A percentile compares a stretch with the other conserved stretches of the same genome.
phyloP scores from a whole-genome alignment of 2,888 invertebrate species.

The Luperina nickerlii region DNA sequence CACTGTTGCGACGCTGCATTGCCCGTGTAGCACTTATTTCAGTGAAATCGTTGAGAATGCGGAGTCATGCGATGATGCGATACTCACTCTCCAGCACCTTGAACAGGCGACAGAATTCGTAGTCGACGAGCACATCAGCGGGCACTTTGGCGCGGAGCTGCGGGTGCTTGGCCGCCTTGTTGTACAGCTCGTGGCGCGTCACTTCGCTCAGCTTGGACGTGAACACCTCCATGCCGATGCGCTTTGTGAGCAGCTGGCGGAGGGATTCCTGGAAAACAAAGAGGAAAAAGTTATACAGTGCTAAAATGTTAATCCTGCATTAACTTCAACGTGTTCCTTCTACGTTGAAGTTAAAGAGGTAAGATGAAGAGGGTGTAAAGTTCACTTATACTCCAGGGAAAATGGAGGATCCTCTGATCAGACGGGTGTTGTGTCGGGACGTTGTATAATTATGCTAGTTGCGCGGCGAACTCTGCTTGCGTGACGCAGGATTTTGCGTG shows the following conservation, averaged over 20 bases:
- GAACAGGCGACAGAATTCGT: slow-evolving; percentile 98
- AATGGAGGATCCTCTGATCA: too few species aligned
- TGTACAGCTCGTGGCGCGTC: slow-evolving; percentile 97
- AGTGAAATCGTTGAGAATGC: too few species aligned
- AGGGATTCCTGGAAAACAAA: slow-evolving; percentile 82
- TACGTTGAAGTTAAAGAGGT: not conserved
- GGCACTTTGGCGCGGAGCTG: slow-evolving; percentile 95
- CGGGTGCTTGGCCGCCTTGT: slow-evolving; percentile 97
- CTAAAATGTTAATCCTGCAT: not conserved
- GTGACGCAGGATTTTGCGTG: too few species aligned
- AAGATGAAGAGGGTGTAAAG: too few species aligned
- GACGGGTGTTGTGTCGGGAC: not conserved
- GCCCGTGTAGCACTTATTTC: too few species aligned
- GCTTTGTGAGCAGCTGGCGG: slow-evolving; percentile 94
- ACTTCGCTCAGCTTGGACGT: slow-evolving; percentile 96
- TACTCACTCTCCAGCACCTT: slow-evolving; percentile 93
- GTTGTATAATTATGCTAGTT: too few species aligned
- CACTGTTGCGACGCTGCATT: too few species aligned
- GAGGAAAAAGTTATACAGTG: not conserved
- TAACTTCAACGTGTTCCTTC: too few species aligned
- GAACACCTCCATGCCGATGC: slow-evolving; percentile 97
- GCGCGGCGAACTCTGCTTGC: too few species aligned
- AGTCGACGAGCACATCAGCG: slow-evolving; percentile 96
- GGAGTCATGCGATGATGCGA: not conserved
- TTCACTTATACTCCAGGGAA: too few species aligned